Evolutionary conservation across 2,113 vertebrate species (phyloP).

Genomic region (Lepus europaeus): DNA sequence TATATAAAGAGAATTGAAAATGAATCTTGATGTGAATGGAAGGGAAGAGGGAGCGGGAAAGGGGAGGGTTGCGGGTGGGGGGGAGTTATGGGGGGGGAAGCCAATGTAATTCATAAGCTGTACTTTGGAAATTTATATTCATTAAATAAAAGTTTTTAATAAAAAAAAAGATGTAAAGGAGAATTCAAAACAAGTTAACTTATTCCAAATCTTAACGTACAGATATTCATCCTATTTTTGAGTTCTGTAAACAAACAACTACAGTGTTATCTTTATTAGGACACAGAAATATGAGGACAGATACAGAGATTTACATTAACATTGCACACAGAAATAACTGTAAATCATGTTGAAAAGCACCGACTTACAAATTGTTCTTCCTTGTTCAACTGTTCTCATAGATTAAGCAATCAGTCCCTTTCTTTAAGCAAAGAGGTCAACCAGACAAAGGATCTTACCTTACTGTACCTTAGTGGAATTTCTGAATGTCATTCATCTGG

Average conservation of each 20-base stretch:
- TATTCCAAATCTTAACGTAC: neutral
- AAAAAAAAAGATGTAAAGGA: neutral
- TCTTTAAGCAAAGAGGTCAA: constrained; percentile 26
- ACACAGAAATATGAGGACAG: neutral
- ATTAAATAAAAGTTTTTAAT: no score
- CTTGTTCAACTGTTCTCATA: neutral
- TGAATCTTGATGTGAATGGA: no score
- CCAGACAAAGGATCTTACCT: constrained; percentile 48
- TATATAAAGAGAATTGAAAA: no score
- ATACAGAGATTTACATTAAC: neutral
- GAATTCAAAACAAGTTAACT: constrained; percentile 17
- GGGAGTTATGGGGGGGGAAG: no score
- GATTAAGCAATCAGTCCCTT: neutral
- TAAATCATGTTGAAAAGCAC: neutral
- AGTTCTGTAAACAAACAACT: constrained; percentile 9
- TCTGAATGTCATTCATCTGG: constrained; percentile 23
- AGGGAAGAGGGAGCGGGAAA: no score
- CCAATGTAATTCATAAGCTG: no score
- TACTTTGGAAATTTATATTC: no score
- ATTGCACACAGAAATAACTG: neutral
- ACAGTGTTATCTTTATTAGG: neutral
- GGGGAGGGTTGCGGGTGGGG: no score
- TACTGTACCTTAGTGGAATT: constrained; percentile 55
- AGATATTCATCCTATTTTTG: constrained; percentile 4
- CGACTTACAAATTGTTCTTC: neutral